These are phyloP conservation scores for Anolis carolinensis DNA, from an alignment of 2,113 vertebrate species.

Conservation along the genomic window DNA sequence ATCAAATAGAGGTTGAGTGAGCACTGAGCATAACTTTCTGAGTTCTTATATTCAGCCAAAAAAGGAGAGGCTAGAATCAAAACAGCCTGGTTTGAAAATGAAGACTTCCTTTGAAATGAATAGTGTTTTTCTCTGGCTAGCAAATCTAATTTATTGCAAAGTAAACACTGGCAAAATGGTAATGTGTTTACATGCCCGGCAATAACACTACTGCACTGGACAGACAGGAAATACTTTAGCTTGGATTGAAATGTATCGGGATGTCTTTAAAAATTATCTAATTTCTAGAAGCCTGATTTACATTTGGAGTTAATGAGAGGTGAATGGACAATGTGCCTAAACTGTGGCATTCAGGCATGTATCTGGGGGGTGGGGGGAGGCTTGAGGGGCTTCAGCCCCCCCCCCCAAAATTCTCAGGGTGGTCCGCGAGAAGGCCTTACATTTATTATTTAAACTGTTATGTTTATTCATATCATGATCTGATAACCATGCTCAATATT, in stretches of 20 bases:
- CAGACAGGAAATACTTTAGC: not conserved
- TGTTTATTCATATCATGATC: too few relatives aligned
- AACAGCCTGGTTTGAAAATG: not conserved
- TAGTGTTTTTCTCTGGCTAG: not conserved
- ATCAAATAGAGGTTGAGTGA: not conserved
- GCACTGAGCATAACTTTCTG: not conserved
- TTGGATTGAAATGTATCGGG: not conserved
- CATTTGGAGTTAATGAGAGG: not conserved
- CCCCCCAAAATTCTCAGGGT: too few relatives aligned
- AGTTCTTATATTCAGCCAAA: not conserved
- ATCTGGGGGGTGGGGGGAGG: too few relatives aligned
- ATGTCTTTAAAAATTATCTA: not conserved
- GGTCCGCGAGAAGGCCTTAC: too few relatives aligned
- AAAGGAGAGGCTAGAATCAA: not conserved
- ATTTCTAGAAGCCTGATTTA: not conserved
- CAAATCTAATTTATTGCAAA: not conserved
- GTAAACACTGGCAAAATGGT: not conserved
- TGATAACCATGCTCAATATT: too few relatives aligned
- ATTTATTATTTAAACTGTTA: too few relatives aligned
- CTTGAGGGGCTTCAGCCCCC: too few relatives aligned
- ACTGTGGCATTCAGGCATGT: not conserved
- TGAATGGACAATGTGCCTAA: not conserved
- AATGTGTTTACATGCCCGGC: not conserved
- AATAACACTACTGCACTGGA: not conserved
- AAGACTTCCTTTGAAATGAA: not conserved